phyloP scores from a whole-genome alignment of 2,113 vertebrate species.

The Melanostigma gelatinosum region DNA sequence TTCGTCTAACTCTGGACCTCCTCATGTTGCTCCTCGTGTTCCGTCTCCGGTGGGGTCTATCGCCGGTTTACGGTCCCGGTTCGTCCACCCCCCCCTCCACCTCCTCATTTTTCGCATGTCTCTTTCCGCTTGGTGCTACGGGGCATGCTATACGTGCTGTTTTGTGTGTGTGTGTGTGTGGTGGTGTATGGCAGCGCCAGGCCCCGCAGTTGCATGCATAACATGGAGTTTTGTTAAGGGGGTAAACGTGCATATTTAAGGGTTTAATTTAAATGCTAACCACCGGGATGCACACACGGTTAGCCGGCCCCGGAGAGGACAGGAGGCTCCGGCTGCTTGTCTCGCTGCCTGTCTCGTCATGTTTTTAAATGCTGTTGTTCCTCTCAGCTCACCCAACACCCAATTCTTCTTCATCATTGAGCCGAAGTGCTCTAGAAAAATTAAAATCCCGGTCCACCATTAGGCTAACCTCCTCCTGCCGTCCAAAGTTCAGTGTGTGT shows the following conservation, averaged over 20 bases:
- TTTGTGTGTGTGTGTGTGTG: slow-evolving; percentile 69
- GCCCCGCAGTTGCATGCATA: slow-evolving; percentile 77
- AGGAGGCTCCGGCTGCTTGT: slow-evolving; percentile 42
- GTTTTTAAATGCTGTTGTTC: slow-evolving; percentile 57
- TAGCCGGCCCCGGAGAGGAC: slow-evolving; percentile 30
- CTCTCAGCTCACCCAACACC: slow-evolving; percentile 45
- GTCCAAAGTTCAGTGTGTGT: slow-evolving; percentile 73
- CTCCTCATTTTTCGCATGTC: slow-evolving; percentile 70
- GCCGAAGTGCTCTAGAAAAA: slow-evolving; percentile 74
- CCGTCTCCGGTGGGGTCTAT: slow-evolving; percentile 28
- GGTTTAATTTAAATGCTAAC: too few species aligned
- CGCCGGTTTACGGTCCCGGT: slow-evolving; percentile 55
- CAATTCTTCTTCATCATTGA: slow-evolving; percentile 62
- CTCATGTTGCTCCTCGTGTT: neutral
- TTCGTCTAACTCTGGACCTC: slow-evolving; percentile 50
- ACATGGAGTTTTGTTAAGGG: slow-evolving; percentile 39
- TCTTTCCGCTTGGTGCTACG: slow-evolving; percentile 79
- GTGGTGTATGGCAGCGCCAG: slow-evolving; percentile 78
- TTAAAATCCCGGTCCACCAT: slow-evolving; percentile 60
- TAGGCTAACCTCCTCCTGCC: slow-evolving; percentile 49
- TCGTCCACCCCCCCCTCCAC: slow-evolving; percentile 60
- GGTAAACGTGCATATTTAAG: slow-evolving; percentile 58
- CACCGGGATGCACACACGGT: slow-evolving; percentile 55
- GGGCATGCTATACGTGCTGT: slow-evolving; percentile 82
- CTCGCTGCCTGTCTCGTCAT: slow-evolving; percentile 60